Conservation (phyloP, 1,140 invertebrate genomes). For the Doryteuthis pealeii region DNA sequence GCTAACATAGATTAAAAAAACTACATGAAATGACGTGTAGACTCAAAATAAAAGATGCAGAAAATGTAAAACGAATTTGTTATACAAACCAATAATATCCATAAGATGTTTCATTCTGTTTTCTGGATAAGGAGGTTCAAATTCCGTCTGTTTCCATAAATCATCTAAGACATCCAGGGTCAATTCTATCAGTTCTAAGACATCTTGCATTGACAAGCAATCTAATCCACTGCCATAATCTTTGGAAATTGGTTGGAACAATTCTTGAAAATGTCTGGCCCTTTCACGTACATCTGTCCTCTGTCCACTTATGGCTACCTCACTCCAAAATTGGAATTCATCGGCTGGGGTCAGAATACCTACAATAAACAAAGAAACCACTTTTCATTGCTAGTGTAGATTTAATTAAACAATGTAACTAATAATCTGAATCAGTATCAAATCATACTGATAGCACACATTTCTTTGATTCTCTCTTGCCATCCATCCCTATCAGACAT, state of each 20-base stretch:
- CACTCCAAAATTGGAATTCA: constrained; percentile 65
- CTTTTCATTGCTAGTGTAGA: too few relatives aligned
- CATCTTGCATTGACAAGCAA: constrained; percentile 57
- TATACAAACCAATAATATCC: constrained; percentile 73
- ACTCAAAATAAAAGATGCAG: not conserved
- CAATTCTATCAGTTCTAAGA: constrained; percentile 61
- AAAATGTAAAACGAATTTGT: not conserved
- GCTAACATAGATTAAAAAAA: too few relatives aligned
- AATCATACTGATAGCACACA: too few relatives aligned
- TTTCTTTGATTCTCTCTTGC: too few relatives aligned
- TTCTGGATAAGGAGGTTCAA: constrained; percentile 73
- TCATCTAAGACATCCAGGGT: constrained; percentile 73
- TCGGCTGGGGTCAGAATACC: constrained; percentile 62
- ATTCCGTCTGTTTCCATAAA: constrained; percentile 81
- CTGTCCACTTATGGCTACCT: constrained; percentile 45
- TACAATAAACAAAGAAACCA: constrained; percentile 24
- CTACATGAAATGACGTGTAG: too few relatives aligned
- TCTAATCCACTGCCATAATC: constrained; percentile 54
- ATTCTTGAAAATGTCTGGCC: constrained; percentile 48
- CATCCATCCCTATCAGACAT: too few relatives aligned
- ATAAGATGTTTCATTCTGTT: constrained; percentile 83
- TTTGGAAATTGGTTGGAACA: constrained; percentile 55
- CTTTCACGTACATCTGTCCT: constrained; percentile 39
- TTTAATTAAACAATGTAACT: too few relatives aligned
- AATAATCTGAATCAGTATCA: too few relatives aligned